Percentiles rank a stretch among this genome's conserved stretches.
Evolutionary conservation across 1,140 invertebrate species (phyloP).

Genomic region (Drosophila yakuba): DNA sequence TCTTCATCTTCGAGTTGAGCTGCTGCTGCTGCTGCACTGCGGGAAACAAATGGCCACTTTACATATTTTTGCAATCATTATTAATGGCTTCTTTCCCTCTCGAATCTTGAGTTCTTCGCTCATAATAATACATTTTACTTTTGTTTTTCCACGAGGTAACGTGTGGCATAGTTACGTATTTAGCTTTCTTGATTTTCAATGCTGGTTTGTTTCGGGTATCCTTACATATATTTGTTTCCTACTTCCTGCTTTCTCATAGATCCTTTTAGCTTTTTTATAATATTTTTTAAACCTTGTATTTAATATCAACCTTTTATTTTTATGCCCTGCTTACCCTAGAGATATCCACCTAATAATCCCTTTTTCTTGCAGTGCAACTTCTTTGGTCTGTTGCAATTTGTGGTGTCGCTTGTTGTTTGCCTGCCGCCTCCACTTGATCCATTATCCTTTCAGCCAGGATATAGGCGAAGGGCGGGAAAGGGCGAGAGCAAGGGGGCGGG

Average conservation of each 20-base stretch:
- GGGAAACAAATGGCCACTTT: not conserved
- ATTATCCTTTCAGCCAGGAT: slow-evolving; percentile 64
- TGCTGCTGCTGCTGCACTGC: slow-evolving; percentile 19
- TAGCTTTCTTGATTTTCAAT: no score
- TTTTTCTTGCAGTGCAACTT: slow-evolving; percentile 20
- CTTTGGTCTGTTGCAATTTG: slow-evolving; percentile 69
- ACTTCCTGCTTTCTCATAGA: no score
- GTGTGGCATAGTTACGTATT: no score
- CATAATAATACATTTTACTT: not conserved
- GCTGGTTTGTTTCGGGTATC: no score
- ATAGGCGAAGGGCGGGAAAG: slow-evolving; percentile 1
- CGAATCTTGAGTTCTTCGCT: not conserved
- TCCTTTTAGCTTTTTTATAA: no score
- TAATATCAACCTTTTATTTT: no score
- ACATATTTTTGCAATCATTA: not conserved
- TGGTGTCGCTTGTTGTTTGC: slow-evolving; percentile 75
- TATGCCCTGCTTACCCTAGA: no score
- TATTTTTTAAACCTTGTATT: no score
- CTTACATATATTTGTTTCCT: no score
- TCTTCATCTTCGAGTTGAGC: slow-evolving; percentile 29
- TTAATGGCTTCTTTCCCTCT: not conserved
- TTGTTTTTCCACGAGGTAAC: not conserved
- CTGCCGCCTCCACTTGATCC: slow-evolving; percentile 76
- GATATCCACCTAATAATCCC: no score
- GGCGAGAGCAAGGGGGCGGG: not conserved